Conservation (phyloP, 2,888 invertebrate genomes). For the Eumacrocentrus americanus region DNA sequence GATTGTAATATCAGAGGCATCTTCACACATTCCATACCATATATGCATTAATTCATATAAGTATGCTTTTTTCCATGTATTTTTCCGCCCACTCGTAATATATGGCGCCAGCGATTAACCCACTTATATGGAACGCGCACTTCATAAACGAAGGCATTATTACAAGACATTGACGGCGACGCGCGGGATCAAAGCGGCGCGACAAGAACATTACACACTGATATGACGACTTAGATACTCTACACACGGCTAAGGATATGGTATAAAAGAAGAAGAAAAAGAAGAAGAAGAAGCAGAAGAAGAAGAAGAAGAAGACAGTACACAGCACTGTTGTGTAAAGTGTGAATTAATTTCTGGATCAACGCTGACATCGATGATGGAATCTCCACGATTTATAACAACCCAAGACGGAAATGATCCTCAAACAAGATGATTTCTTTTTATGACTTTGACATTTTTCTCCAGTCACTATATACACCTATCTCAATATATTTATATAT, state of each 20-base stretch:
- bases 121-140: constrained; percentile 41
- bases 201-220: not conserved
- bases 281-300: no score
- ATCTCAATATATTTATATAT: no score
- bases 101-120: constrained; percentile 47
- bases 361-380: not conserved
- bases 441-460: not conserved
- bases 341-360: not conserved
- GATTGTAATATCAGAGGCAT: not conserved
- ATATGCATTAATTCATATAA: not conserved
- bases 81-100: constrained; percentile 22
- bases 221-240: not conserved
- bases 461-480: no score
- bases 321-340: not conserved
- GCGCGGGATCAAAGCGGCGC: constrained; percentile 18
- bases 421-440: not conserved
- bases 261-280: no score
- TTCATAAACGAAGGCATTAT: constrained; percentile 42
- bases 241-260: not conserved
- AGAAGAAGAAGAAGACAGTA: no score
- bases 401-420: not conserved
- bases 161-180: constrained; percentile 29
- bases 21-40: not conserved
- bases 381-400: not conserved
- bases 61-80: constrained; percentile 7